Conservation (phyloP, 2,888 invertebrate species). For the Drosophila melanosoma region DNA sequence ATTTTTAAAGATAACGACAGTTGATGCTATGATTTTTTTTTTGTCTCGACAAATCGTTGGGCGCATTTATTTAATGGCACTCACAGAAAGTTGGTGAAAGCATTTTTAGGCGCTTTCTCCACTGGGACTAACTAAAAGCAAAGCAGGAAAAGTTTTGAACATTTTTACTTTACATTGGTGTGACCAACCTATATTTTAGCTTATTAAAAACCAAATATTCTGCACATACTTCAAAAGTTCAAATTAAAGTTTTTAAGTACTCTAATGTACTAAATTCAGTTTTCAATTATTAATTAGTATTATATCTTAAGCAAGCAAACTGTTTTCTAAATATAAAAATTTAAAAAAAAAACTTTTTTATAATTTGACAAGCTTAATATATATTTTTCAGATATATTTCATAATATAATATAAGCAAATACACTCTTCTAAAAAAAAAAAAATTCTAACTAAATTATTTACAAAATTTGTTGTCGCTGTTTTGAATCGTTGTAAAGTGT, state of each 20-base stretch:
- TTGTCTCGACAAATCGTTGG: constrained; percentile 11
- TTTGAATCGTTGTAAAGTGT: too few species aligned
- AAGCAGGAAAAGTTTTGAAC: constrained; percentile 1
- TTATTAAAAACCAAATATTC: neutral
- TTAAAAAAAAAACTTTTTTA: neutral
- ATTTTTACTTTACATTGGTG: neutral
- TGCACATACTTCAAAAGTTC: neutral
- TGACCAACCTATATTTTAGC: neutral
- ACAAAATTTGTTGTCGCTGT: too few species aligned
- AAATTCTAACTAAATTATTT: too few species aligned
- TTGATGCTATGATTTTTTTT: constrained; percentile 15
- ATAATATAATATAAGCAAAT: too few species aligned
- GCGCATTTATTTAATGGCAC: constrained; percentile 47
- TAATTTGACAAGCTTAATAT: too few species aligned
- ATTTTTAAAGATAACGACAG: constrained; percentile 5
- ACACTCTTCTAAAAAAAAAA: too few species aligned
- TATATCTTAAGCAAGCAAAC: neutral
- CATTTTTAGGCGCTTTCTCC: neutral
- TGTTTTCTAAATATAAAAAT: neutral
- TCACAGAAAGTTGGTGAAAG: constrained; percentile 32
- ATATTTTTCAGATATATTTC: too few species aligned
- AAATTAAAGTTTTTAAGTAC: neutral
- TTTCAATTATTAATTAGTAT: neutral
- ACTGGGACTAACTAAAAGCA: constrained; percentile 30
- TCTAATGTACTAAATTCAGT: neutral